These are phyloP conservation scores for Volucella bombylans DNA, from an alignment of 2,888 invertebrate genomes.

Conservation along the genomic window DNA sequence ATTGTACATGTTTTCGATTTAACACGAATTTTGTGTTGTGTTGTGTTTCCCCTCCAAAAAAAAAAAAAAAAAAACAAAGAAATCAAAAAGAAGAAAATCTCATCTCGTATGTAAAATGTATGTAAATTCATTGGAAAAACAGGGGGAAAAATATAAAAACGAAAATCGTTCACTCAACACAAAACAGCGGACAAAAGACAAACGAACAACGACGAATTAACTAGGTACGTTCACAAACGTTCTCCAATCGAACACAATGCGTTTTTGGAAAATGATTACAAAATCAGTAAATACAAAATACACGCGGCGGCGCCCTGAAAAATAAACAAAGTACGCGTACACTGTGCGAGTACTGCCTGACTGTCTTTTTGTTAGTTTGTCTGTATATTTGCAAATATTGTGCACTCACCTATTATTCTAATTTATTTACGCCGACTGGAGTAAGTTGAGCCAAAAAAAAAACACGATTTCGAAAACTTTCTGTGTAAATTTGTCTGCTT, in stretches of 20 bases:
- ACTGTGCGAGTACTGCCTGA: not conserved
- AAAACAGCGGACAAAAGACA: constrained; percentile 1
- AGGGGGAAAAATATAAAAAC: constrained; percentile 14
- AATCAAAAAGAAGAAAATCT: too few relatives aligned
- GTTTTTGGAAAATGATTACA: constrained; percentile 40
- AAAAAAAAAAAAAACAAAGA: too few relatives aligned
- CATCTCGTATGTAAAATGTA: constrained; percentile 36
- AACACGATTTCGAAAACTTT: constrained; percentile 12
- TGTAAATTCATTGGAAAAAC: constrained; percentile 37
- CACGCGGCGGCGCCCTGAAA: not conserved
- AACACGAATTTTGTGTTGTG: not conserved
- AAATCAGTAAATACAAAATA: constrained; percentile 44
- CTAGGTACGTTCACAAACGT: not conserved
- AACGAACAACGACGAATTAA: not conserved
- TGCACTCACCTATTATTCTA: not conserved
- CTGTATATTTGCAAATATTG: not conserved
- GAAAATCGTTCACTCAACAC: constrained; percentile 10
- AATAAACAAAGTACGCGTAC: constrained; percentile 14
- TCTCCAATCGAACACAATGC: constrained; percentile 34
- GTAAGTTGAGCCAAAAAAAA: constrained; percentile 24
- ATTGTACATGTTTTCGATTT: constrained; percentile 26
- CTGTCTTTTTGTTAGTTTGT: too few relatives aligned
- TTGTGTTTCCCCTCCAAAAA: not conserved
- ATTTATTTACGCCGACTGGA: constrained; percentile 21
- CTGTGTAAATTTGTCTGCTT: constrained; percentile 35